Conservation (phyloP, 2,113 vertebrate species). For the Lamprotornis superbus region DNA sequence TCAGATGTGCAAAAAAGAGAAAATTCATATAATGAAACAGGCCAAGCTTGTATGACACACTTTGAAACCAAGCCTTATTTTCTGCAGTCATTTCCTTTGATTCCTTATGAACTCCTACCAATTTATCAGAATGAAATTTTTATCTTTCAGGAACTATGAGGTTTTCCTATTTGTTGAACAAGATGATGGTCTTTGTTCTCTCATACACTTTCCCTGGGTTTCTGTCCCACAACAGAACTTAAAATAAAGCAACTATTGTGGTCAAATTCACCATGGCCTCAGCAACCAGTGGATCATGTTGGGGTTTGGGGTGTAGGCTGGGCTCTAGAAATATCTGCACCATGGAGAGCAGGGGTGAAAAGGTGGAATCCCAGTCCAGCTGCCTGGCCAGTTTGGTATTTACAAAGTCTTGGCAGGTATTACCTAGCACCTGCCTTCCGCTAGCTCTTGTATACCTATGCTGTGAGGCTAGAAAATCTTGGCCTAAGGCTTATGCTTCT, state of each 20-base stretch:
- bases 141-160: neutral
- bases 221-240: neutral
- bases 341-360: neutral
- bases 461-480: neutral
- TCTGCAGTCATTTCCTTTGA: neutral
- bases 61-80: neutral
- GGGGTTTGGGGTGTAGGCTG: neutral
- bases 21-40: neutral
- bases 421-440: neutral
- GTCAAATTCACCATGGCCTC: neutral
- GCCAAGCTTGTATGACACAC: neutral
- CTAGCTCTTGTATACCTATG: neutral
- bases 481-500: neutral
- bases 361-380: neutral
- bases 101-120: neutral
- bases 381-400: neutral
- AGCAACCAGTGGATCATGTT: accelerated
- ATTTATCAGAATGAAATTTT: neutral
- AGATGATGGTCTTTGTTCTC: neutral
- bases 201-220: neutral
- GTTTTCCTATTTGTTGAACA: neutral
- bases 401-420: neutral
- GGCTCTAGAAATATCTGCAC: neutral
- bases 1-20: neutral
- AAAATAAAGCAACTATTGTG: neutral